Percentiles rank a stretch among this genome's conserved stretches.
Conservation (phyloP, 2,797 vertebrate genomes). For the Rhynchonycteris naso region DNA sequence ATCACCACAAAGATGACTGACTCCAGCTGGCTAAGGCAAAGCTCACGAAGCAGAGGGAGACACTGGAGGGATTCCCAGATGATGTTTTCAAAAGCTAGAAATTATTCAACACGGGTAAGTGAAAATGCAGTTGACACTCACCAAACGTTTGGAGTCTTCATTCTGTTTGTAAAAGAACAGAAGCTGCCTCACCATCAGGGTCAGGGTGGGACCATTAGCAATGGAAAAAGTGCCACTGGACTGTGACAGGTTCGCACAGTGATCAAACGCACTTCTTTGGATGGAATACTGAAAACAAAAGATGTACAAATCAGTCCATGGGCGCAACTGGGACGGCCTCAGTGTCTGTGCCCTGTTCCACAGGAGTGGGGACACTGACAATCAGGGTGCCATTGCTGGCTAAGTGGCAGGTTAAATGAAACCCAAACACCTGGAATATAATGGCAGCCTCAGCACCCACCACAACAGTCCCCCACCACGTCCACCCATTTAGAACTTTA, state of each 20-base stretch:
- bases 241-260: conserved; percentile 88
- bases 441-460: fast-evolving
- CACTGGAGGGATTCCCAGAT: neutral
- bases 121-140: conserved; percentile 82
- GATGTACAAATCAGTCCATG: no score
- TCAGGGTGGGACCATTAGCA: conserved; percentile 88
- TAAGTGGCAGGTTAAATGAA: fast-evolving
- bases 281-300: conserved; percentile 88
- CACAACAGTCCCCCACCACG: neutral
- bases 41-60: fast-evolving
- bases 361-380: neutral
- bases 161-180: conserved; percentile 97
- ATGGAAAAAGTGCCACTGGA: conserved; percentile 85
- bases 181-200: conserved; percentile 93
- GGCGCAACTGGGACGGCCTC: fast-evolving
- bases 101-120: neutral
- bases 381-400: neutral
- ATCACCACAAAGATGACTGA: neutral
- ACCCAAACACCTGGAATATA: neutral
- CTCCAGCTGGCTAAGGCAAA: fast-evolving
- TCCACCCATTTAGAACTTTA: no score
- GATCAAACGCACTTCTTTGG: conserved; percentile 95
- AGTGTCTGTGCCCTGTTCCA: no score
- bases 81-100: neutral
- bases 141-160: conserved; percentile 95